phyloP scores from a whole-genome alignment of 2,113 vertebrate genomes.

The Micromys minutus region DNA sequence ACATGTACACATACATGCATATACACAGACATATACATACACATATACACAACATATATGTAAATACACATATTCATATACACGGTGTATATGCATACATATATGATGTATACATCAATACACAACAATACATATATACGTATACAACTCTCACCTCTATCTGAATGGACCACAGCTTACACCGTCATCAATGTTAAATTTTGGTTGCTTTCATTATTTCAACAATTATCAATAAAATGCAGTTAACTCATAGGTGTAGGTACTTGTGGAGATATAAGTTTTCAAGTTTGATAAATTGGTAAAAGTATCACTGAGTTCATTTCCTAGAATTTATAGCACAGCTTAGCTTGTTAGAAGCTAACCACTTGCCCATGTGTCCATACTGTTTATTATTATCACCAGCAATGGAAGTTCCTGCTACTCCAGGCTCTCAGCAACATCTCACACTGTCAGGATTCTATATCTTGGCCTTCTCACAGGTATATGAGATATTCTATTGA shows the following conservation, averaged over 20 bases:
- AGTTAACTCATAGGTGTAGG: background rate
- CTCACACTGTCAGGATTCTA: background rate
- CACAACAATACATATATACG: background rate
- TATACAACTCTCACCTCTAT: background rate
- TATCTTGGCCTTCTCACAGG: background rate
- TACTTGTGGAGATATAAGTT: background rate
- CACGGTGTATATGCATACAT: background rate
- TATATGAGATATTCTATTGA: fast-evolving
- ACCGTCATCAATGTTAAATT: background rate
- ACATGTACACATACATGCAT: background rate
- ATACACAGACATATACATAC: background rate
- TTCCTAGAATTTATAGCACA: background rate
- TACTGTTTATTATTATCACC: no score
- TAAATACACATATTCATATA: no score
- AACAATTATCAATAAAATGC: background rate
- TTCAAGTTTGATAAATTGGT: background rate
- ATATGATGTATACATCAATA: background rate
- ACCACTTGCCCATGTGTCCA: no score
- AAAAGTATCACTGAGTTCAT: background rate
- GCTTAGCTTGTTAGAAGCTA: background rate
- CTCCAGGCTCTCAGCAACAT: background rate
- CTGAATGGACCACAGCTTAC: background rate
- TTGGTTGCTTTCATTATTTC: background rate
- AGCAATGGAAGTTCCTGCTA: background rate
- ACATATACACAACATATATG: no score